Evolutionary conservation across 2,113 vertebrate genomes (phyloP).

Genomic region (Irena cyanogastra): DNA sequence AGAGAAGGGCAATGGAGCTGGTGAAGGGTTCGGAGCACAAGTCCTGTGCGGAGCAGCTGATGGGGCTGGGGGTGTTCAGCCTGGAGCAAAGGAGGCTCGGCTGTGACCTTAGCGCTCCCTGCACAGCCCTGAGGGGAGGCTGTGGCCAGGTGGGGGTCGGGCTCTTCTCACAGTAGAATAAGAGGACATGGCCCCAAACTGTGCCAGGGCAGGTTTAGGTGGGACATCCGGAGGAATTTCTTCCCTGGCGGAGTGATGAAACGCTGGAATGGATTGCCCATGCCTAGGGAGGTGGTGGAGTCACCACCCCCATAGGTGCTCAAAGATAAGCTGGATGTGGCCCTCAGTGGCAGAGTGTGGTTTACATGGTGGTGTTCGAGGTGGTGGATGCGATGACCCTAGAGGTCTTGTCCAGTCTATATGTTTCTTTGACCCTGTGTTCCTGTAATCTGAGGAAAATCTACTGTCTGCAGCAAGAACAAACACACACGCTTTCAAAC

Average conservation of each 20-base stretch:
- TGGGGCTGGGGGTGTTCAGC: neutral
- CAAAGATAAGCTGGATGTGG: neutral
- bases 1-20: accelerated
- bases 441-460: neutral
- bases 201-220: neutral
- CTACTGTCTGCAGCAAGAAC: neutral
- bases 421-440: neutral
- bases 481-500: neutral
- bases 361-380: neutral
- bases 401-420: neutral
- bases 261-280: neutral
- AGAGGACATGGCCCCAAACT: neutral
- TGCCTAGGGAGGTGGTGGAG: neutral
- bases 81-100: neutral
- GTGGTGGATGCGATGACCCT: too few species aligned
- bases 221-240: neutral
- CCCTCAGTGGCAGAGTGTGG: too few species aligned
- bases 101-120: accelerated
- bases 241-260: neutral
- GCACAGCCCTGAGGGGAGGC: accelerated
- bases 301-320: too few species aligned
- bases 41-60: neutral
- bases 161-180: neutral
- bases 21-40: neutral
- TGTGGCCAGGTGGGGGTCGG: accelerated